Evolutionary conservation across 2,888 invertebrate genomes (phyloP), one percentile per base, ranked within the genome.

Genomic region (Caenorhabditis sp.): DNA sequence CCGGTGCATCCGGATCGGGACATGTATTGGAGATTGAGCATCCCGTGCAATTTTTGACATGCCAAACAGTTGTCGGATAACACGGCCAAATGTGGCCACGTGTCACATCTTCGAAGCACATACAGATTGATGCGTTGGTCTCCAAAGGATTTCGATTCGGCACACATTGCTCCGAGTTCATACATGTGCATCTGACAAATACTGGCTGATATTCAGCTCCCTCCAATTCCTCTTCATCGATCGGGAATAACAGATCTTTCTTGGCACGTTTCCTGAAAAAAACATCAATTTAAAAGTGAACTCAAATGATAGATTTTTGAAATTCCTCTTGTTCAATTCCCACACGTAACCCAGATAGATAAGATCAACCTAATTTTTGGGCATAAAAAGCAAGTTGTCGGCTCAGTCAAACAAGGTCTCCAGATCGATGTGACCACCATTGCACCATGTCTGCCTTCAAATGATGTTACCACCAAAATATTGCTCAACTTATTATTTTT

Each of bases 51-150:
- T 80, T 84, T 79, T 86, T 85, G 31, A 83, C 83, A 59, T 73
- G 82, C 87, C 87, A 87, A 5, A 74, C 83, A 8, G 80, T 63
- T 1, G 81, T 77, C 31, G 85, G 83, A 69, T 87, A 87, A 59
- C 87, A 87, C 8, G 87, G 87, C 87, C 87, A 87, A 20, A 87
- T 84, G 38, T 83, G 76, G 21, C 87, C 87, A n/a, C 83, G 81
- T 7, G 83, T 75, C 8, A 80, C 77, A 66, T 88, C 87, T 64
- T 88, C 86, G 59, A 84, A 88, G 59, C 87, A 87, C 69, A 87
- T 80, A 65, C 87, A 87, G 8, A 87, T 82, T 10, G 83, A 78
- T 0, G 86, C 79, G 62, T 87, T 85, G 17, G 77, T 76, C 83
- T 85, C 83, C 5, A 85, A 67, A 10, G 85, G 85, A 67, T 87